These are phyloP conservation scores for Fragum sueziense DNA, from an alignment of 2,888 invertebrate species.

Conservation along the genomic window DNA sequence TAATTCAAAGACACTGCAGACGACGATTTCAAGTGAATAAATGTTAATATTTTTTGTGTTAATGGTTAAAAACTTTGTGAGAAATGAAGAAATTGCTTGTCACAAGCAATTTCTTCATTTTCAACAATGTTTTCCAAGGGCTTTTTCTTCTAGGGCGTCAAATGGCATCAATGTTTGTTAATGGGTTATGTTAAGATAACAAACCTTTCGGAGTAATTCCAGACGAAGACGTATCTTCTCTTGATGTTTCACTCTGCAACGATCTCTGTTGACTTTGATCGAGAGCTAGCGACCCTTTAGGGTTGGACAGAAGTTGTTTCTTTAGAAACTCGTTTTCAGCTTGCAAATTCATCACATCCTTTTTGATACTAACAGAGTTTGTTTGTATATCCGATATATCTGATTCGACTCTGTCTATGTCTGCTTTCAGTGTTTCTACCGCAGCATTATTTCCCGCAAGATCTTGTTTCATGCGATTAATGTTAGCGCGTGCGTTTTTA, in stretches of 20 bases:
- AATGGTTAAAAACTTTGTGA: too few species aligned
- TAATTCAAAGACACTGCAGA: too few species aligned
- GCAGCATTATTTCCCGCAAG: slow-evolving; percentile 37
- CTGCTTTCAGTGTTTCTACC: slow-evolving; percentile 33
- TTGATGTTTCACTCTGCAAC: background rate
- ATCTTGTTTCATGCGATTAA: slow-evolving; percentile 48
- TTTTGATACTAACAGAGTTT: slow-evolving; percentile 14
- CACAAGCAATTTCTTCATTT: too few species aligned
- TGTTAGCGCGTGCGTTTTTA: slow-evolving; percentile 40
- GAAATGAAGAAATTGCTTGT: too few species aligned
- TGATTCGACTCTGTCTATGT: slow-evolving; percentile 25
- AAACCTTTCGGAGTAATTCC: slow-evolving; percentile 21
- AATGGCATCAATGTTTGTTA: too few species aligned
- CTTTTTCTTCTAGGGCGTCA: too few species aligned
- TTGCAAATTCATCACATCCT: slow-evolving; percentile 27
- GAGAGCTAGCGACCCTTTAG: background rate
- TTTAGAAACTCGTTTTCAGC: slow-evolving; percentile 25
- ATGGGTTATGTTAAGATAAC: too few species aligned
- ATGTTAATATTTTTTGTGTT: too few species aligned
- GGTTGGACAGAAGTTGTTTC: slow-evolving; percentile 1
- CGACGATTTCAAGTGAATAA: too few species aligned
- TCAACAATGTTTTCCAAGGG: too few species aligned
- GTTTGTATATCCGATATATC: slow-evolving; percentile 31
- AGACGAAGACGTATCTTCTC: background rate
- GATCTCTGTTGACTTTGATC: background rate